These are phyloP conservation scores for Periophthalmodon schlosseri DNA, from an alignment of 2,113 vertebrate genomes.

Conservation along the genomic window DNA sequence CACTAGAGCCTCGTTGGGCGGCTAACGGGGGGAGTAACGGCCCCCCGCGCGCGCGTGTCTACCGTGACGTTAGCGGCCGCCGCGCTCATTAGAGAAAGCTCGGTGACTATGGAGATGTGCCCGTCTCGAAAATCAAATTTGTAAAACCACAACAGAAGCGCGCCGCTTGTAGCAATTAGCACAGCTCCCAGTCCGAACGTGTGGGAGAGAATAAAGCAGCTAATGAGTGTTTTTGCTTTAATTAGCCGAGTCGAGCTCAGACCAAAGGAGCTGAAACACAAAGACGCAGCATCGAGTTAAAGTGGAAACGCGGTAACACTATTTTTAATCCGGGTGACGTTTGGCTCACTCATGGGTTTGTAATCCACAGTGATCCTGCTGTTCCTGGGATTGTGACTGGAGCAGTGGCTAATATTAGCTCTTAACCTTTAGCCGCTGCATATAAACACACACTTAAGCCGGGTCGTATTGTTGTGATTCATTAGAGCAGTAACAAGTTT, in stretches of 20 bases:
- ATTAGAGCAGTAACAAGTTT: no score
- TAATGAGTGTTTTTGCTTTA: slow-evolving; percentile 23
- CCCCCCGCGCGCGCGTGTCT: no score
- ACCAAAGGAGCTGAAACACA: not conserved
- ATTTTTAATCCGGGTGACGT: slow-evolving; percentile 17
- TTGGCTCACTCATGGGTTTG: slow-evolving; percentile 17
- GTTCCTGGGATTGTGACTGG: slow-evolving; percentile 27
- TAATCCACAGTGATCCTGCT: slow-evolving; percentile 55
- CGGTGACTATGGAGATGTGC: slow-evolving; percentile 17
- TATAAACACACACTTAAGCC: no score
- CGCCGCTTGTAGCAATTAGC: slow-evolving; percentile 20
- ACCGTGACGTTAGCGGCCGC: not conserved
- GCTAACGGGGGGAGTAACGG: slow-evolving; percentile 2
- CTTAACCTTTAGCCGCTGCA: slow-evolving; percentile 5
- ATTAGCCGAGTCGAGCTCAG: slow-evolving; percentile 42
- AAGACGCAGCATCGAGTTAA: not conserved
- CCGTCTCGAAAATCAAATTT: slow-evolving; percentile 25
- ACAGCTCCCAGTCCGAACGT: slow-evolving; percentile 3
- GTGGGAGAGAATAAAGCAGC: slow-evolving; percentile 21
- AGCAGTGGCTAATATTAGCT: slow-evolving; percentile 43
- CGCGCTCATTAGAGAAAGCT: slow-evolving; percentile 9
- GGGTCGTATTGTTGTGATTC: not conserved
- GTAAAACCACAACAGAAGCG: slow-evolving; percentile 20
- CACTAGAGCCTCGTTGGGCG: slow-evolving; percentile 9
- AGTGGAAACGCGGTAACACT: not conserved